phyloP scores from a whole-genome alignment of 2,888 invertebrate species.

The Leptinotarsa tumamoca region DNA sequence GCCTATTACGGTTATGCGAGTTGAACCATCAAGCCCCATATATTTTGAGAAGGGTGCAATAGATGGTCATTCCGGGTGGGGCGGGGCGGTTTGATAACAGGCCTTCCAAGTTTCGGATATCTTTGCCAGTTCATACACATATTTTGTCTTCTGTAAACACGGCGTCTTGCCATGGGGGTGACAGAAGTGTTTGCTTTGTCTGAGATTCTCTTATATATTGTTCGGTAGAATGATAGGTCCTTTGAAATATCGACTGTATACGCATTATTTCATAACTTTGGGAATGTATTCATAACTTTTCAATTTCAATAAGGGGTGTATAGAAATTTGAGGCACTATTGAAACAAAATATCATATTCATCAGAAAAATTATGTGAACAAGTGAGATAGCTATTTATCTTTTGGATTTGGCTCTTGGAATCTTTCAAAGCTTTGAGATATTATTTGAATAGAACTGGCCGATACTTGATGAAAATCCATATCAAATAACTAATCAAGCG shows the following conservation, averaged over 20 bases:
- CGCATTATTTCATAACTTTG: not conserved
- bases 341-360: too few relatives aligned
- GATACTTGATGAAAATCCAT: too few relatives aligned
- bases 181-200: not conserved
- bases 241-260: not conserved
- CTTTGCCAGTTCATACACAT: not conserved
- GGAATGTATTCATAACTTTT: too few relatives aligned
- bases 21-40: slow-evolving; percentile 5
- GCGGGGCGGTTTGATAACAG: not conserved
- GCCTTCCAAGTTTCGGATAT: not conserved
- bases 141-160: slow-evolving; percentile 7
- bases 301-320: too few relatives aligned
- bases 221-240: not conserved
- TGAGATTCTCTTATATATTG: slow-evolving; percentile 1
- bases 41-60: slow-evolving; percentile 15
- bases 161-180: not conserved
- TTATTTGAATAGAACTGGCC: too few relatives aligned
- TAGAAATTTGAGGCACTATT: too few relatives aligned
- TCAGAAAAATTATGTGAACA: too few relatives aligned
- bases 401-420: too few relatives aligned
- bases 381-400: too few relatives aligned
- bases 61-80: not conserved
- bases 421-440: too few relatives aligned
- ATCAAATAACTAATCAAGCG: too few relatives aligned
- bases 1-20: not conserved